These are phyloP conservation scores for Hydrotaea diabolus DNA, from an alignment of 2,888 invertebrate genomes.

Conservation along the genomic window DNA sequence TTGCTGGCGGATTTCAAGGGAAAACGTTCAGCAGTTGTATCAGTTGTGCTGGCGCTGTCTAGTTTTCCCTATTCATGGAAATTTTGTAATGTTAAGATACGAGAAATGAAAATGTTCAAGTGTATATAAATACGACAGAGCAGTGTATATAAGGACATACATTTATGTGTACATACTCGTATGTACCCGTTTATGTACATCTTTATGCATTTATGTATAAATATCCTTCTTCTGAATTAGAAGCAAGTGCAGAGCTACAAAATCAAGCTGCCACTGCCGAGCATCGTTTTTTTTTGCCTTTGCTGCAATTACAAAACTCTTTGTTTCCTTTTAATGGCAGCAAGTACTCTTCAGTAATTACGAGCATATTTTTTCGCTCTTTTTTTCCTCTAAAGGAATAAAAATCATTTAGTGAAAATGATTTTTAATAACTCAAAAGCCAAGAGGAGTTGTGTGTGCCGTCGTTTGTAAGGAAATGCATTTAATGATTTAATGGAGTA, in stretches of 20 bases:
- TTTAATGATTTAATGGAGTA: slow-evolving; percentile 13
- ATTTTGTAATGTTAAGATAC: slow-evolving; percentile 12
- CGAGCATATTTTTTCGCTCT: background rate
- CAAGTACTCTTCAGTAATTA: slow-evolving; percentile 21
- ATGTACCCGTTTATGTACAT: background rate
- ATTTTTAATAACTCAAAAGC: slow-evolving; percentile 3
- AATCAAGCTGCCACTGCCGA: background rate
- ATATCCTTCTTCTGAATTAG: background rate
- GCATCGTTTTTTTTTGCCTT: background rate
- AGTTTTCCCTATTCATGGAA: background rate
- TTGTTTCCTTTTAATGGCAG: slow-evolving; percentile 13
- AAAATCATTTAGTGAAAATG: slow-evolving; percentile 12
- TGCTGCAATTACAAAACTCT: slow-evolving; percentile 18
- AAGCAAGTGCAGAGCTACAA: slow-evolving; percentile 1
- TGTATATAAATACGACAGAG: background rate
- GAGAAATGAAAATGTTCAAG: background rate
- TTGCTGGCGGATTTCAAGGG: background rate
- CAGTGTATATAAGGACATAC: background rate
- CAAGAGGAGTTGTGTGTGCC: background rate
- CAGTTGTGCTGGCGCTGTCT: background rate
- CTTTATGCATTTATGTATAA: background rate
- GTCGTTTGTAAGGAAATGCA: background rate
- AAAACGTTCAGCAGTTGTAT: background rate
- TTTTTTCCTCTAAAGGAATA: background rate
- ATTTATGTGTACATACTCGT: background rate